Evolutionary conservation across 2,113 vertebrate genomes (phyloP).

Genomic region (Trematomus loennbergii): DNA sequence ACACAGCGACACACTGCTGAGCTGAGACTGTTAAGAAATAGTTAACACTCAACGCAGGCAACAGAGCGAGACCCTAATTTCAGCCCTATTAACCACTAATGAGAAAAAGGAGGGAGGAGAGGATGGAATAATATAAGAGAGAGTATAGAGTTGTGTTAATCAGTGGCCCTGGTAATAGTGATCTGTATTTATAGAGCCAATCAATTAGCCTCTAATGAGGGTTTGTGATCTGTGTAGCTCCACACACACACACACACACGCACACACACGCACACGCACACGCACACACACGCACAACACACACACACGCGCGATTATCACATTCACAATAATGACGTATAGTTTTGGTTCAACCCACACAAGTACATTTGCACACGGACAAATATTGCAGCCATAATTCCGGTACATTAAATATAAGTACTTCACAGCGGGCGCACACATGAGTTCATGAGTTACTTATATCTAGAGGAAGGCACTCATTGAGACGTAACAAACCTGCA

Average conservation of each 20-base stretch:
- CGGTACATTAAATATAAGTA: too few species aligned
- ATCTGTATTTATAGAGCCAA: conserved; percentile 71
- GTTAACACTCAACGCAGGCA: conserved; percentile 55
- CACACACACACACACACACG: neutral
- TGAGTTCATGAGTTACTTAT: conserved; percentile 9
- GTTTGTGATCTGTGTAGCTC: conserved; percentile 63
- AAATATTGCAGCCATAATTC: too few species aligned
- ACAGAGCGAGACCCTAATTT: conserved; percentile 68
- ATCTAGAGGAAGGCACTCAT: neutral
- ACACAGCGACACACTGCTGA: conserved; percentile 51
- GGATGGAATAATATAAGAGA: conserved; percentile 41
- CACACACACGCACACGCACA: conserved; percentile 15
- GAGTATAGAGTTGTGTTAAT: conserved; percentile 52
- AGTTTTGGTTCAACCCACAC: conserved; percentile 6
- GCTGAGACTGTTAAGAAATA: conserved; percentile 63
- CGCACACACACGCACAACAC: neutral
- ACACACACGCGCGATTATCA: neutral
- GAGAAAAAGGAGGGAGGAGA: conserved; percentile 69
- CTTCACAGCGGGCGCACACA: neutral
- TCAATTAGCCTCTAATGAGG: conserved; percentile 71
- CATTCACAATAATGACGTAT: neutral
- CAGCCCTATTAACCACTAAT: conserved; percentile 77
- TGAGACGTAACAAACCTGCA: neutral
- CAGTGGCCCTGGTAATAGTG: conserved; percentile 66
- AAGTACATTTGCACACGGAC: too few species aligned